Conservation (phyloP, 2,797 vertebrate species). For the Dryobates pubescens region DNA sequence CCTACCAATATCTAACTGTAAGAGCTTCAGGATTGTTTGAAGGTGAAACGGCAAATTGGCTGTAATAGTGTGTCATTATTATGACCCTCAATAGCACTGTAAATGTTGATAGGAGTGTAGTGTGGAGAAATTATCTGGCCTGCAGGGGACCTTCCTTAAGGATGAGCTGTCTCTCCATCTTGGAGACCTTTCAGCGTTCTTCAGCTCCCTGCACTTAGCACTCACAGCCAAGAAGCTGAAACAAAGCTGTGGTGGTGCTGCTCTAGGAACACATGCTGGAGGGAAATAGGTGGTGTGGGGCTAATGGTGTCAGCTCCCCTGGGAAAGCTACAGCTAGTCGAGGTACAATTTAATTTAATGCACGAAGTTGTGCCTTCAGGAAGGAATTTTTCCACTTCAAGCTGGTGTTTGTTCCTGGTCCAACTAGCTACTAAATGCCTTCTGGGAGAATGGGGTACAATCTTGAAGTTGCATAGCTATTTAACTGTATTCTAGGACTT, state of each 20-base stretch:
- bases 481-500: not conserved
- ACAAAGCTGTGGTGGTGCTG: not conserved
- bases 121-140: not conserved
- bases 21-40: not conserved
- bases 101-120: not conserved
- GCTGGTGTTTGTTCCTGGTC: not conserved
- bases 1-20: not conserved
- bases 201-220: not conserved
- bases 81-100: not conserved
- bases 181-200: not conserved
- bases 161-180: not conserved
- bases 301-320: not conserved
- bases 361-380: not conserved
- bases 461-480: not conserved
- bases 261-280: not conserved
- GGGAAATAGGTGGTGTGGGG: not conserved
- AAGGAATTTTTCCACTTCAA: not conserved
- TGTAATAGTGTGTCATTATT: not conserved
- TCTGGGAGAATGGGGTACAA: not conserved
- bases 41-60: not conserved
- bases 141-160: fast-evolving
- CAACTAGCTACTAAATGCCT: not conserved
- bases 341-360: not conserved
- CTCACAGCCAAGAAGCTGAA: not conserved
- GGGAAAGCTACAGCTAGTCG: not conserved